Evolutionary conservation across 2,797 vertebrate genomes (phyloP).

Genomic region (Squalus acanthias): DNA sequence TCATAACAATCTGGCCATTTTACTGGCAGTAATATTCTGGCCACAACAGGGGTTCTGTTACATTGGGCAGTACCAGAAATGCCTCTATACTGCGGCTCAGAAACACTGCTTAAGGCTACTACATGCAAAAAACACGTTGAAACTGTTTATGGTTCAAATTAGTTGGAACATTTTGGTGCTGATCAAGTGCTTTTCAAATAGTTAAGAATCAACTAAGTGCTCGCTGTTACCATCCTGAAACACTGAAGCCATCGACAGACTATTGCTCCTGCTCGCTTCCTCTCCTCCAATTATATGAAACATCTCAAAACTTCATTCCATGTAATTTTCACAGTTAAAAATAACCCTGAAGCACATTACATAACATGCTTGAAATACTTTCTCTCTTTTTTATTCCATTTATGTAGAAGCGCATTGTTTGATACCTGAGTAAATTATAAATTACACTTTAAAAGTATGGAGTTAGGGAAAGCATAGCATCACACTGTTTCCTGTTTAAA

Average conservation of each 20-base stretch:
- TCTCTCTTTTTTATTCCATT: background rate
- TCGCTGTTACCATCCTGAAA: background rate
- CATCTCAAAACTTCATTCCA: conserved; percentile 8
- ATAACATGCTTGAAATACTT: background rate
- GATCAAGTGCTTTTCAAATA: background rate
- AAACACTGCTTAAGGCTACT: background rate
- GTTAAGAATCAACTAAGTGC: background rate
- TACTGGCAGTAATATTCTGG: background rate
- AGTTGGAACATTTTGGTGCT: background rate
- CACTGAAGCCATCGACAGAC: background rate
- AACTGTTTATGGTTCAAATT: background rate
- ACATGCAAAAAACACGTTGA: background rate
- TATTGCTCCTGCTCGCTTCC: background rate
- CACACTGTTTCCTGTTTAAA: conserved; percentile 4
- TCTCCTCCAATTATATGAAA: background rate
- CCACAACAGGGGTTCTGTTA: background rate
- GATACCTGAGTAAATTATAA: background rate
- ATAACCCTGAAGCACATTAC: background rate
- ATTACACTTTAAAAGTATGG: background rate
- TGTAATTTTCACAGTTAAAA: background rate
- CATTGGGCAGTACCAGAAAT: background rate
- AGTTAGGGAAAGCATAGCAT: background rate
- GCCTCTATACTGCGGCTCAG: background rate
- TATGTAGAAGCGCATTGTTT: background rate
- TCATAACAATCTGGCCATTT: conserved; percentile 42